A percentile compares a stretch with the other conserved stretches of the same genome.
phyloP scores from a whole-genome alignment of 2,888 invertebrate genomes.

The Parochlus steinenii region DNA sequence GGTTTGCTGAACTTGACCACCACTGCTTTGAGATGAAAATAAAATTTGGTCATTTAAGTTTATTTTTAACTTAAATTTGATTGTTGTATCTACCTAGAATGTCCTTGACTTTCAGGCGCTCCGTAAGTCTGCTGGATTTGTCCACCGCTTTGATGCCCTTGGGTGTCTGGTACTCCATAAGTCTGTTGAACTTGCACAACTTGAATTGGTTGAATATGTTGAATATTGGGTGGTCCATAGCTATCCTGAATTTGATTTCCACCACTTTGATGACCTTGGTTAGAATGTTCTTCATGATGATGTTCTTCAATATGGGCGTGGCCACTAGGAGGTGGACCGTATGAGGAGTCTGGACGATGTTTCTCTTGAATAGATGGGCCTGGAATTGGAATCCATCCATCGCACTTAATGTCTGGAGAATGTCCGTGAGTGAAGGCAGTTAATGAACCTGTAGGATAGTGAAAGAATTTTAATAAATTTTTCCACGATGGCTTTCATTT shows the following conservation, averaged over 20 bases:
- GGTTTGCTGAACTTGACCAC: not conserved
- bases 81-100: not conserved
- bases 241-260: slow-evolving; percentile 4
- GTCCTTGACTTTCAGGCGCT: no score
- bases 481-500: slow-evolving; percentile 29
- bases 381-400: slow-evolving; percentile 76
- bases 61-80: no score
- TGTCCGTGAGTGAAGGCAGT: slow-evolving; percentile 41
- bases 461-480: slow-evolving; percentile 27
- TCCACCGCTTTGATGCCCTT: slow-evolving; percentile 8
- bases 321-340: slow-evolving; percentile 12
- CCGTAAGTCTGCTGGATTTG: no score
- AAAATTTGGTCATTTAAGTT: no score
- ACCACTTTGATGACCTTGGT: slow-evolving; percentile 5
- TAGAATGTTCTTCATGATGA: not conserved
- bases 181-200: slow-evolving; percentile 21
- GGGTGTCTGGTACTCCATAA: not conserved
- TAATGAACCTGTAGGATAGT: slow-evolving; percentile 32
- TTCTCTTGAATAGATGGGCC: slow-evolving; percentile 35
- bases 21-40: not conserved
- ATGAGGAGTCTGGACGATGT: slow-evolving; percentile 15
- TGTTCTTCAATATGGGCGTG: not conserved
- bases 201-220: slow-evolving; percentile 17
- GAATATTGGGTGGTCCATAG: slow-evolving; percentile 14
- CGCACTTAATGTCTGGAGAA: slow-evolving; percentile 56